Evolutionary conservation across 2,113 vertebrate species (phyloP).

Genomic region (Clarias batrachus): DNA sequence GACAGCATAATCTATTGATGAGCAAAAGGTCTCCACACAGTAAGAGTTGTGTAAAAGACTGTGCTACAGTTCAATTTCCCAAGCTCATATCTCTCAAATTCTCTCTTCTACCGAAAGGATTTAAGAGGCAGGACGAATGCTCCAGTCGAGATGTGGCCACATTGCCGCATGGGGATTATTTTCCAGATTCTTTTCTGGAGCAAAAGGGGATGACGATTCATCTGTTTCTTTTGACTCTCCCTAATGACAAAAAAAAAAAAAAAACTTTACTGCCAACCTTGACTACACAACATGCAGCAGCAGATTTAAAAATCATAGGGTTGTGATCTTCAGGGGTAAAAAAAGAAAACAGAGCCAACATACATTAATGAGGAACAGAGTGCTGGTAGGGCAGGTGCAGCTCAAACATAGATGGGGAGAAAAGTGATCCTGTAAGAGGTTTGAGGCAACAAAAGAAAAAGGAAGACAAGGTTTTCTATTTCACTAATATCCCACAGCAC

Average conservation of each 20-base stretch:
- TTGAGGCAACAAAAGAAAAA: conserved; percentile 22
- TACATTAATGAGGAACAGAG: conserved; percentile 43
- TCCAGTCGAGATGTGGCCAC: conserved; percentile 53
- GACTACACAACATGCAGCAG: conserved; percentile 40
- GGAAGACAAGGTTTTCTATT: conserved; percentile 45
- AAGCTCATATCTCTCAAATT: neutral
- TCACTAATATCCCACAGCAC: conserved; percentile 65
- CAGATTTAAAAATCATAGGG: conserved; percentile 56
- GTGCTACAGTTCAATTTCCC: conserved; percentile 62
- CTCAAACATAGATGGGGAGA: conserved; percentile 48
- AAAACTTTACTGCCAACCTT: conserved; percentile 18
- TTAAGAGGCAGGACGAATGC: conserved; percentile 49
- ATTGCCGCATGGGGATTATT: conserved; percentile 65
- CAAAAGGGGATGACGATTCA: conserved; percentile 7
- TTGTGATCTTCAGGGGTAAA: conserved; percentile 39
- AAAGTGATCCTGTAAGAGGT: conserved; percentile 73
- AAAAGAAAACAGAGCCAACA: conserved; percentile 13
- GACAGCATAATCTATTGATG: conserved; percentile 19
- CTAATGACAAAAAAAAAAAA: conserved; percentile 28
- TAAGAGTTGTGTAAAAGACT: conserved; percentile 61
- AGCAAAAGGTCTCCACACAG: conserved; percentile 39
- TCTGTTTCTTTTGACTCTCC: conserved; percentile 52
- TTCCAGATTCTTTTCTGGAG: conserved; percentile 73
- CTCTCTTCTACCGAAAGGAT: conserved; percentile 55
- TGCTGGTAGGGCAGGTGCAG: conserved; percentile 73